A percentile compares a stretch with the other conserved stretches of the same genome.
Evolutionary conservation across 1,140 invertebrate species (phyloP).

Genomic region (Drosophila tsacasi): DNA sequence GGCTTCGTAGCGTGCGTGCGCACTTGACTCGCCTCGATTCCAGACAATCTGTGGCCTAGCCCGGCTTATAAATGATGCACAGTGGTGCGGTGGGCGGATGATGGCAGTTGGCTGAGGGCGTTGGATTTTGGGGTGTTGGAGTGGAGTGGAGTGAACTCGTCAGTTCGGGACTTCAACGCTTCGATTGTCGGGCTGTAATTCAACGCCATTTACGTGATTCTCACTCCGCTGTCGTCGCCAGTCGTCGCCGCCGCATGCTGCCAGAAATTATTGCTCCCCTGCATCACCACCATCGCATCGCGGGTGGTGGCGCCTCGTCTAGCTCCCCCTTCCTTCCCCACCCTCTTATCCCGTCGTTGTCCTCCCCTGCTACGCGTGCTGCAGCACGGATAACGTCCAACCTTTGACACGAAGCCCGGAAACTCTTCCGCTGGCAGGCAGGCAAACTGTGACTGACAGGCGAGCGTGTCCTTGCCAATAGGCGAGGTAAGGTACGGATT

Average conservation of each 20-base stretch:
- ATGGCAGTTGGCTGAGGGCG: background rate
- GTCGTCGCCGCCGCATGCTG: conserved; percentile 52
- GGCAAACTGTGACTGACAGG: conserved; percentile 19
- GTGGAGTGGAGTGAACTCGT: conserved; percentile 64
- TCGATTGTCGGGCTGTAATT: conserved; percentile 82
- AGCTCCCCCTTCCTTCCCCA: background rate
- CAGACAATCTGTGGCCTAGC: conserved; percentile 82
- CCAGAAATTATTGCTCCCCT: conserved; percentile 48
- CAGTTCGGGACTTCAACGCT: conserved; percentile 82
- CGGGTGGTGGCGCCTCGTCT: conserved; percentile 45
- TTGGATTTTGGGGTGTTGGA: background rate
- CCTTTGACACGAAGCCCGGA: conserved; percentile 67
- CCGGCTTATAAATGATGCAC: conserved; percentile 81
- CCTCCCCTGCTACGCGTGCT: conserved; percentile 47
- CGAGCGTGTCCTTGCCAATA: conserved; percentile 25
- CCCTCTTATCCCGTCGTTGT: background rate
- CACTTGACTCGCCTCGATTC: conserved; percentile 38
- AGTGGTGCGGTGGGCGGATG: conserved; percentile 25
- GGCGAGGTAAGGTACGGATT: conserved; percentile 1
- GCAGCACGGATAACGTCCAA: conserved; percentile 63
- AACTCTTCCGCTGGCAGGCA: conserved; percentile 42
- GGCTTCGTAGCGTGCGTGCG: conserved; percentile 69
- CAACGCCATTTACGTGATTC: conserved; percentile 79
- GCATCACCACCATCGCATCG: conserved; percentile 19
- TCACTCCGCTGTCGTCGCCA: conserved; percentile 43